Evolutionary conservation across 2,888 invertebrate genomes (phyloP), one percentile per base, ranked within the genome.

Genomic region (Phortica magna): DNA sequence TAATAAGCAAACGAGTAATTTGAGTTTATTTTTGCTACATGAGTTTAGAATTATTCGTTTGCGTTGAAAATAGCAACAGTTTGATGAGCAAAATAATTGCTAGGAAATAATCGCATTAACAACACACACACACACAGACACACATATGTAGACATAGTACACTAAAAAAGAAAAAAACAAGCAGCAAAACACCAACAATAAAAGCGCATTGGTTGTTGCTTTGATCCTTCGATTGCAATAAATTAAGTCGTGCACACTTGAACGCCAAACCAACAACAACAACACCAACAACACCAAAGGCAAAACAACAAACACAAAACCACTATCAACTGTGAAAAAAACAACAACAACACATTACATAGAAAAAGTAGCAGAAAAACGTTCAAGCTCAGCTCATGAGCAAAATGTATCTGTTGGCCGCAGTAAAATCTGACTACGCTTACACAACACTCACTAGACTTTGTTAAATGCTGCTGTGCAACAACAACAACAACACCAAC

Each of bases 151-250:
- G 5, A 48, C 7, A 14, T 48, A 48, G 9, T 6, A 31, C 31
- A 31, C 31, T 3, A 31, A 31, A 31, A 48, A 12, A 48, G 3
- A 6, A 12, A 43, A 48, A 48, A 12, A 48, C 48, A 48, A 9
- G 5, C 2, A 48, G 2, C 14, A 48, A 48, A 48, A 48, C 2
- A 31, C 31, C 31, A 31, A 48, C 48, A 48, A 14, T 14, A 48
- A 48, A 12, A 12, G 48, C 14, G 48, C 17, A 61, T 22, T 61
- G 10, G 22, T 22, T 61, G 31, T 61, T 61, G 19, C 9, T 65
- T 65, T 65, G 65, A 65, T 65, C 41, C 41, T 65, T 65, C 65
- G 65, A 65, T 65, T 65, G 65, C 65, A 65, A 65, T 65, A 65
- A 65, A 65, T 65, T 65, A 65, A 65, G 65, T 41, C 65, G 3